Evolutionary conservation across 2,797 vertebrate genomes (phyloP).

Genomic region (Lithobates pipiens): DNA sequence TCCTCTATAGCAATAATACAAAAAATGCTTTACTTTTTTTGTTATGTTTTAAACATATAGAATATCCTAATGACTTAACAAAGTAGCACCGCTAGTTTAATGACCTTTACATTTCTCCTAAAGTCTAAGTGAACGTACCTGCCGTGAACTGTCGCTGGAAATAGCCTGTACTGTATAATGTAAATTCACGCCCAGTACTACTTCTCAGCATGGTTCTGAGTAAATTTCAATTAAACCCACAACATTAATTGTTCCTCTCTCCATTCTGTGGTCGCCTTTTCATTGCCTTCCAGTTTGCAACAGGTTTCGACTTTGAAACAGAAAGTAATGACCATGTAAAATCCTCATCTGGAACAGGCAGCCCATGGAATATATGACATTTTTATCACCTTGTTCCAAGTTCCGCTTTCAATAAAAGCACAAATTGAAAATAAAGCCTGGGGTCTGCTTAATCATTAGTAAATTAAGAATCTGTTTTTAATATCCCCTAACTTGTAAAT

Average conservation of each 20-base stretch:
- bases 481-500: constrained; percentile 97
- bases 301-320: constrained; percentile 69
- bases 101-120: constrained; percentile 78
- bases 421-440: constrained; percentile 91
- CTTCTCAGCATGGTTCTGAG: constrained; percentile 72
- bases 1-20: not conserved
- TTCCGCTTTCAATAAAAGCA: constrained; percentile 84
- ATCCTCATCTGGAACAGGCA: constrained; percentile 68
- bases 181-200: constrained; percentile 72
- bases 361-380: constrained; percentile 70
- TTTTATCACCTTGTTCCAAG: constrained; percentile 75
- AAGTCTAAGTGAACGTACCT: constrained; percentile 76
- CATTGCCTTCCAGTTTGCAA: constrained; percentile 68
- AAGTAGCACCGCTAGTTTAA: constrained; percentile 74
- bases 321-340: constrained; percentile 66
- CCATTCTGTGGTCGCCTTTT: constrained; percentile 69
- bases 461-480: constrained; percentile 98
- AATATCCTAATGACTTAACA: constrained; percentile 65
- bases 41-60: constrained; percentile 66
- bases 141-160: constrained; percentile 74
- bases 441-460: constrained; percentile 93
- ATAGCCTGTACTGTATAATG: constrained; percentile 67
- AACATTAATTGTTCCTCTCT: constrained; percentile 69
- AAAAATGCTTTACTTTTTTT: not conserved
- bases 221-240: constrained; percentile 70